Evolutionary conservation across 2,888 invertebrate genomes (phyloP).

Genomic region (Petrolisthes cinctipes): DNA sequence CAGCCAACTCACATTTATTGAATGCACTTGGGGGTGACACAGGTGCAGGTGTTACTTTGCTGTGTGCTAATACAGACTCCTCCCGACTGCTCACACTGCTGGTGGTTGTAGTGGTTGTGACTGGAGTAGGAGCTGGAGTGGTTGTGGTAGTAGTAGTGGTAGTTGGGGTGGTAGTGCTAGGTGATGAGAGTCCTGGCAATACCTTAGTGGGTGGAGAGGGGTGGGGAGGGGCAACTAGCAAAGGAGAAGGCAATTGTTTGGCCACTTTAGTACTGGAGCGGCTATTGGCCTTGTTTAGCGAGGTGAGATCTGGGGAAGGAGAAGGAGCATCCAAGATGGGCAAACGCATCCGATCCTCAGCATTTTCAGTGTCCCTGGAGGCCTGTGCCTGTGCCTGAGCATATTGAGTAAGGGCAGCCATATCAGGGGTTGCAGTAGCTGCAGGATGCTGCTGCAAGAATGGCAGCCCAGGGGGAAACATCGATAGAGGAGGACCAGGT

Average conservation of each 20-base stretch:
- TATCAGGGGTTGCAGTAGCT: constrained; percentile 4
- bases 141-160: neutral
- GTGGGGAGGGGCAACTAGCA: constrained; percentile 24
- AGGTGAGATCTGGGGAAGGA: constrained; percentile 37
- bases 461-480: constrained; percentile 17
- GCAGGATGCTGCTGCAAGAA: constrained; percentile 40
- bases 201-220: constrained; percentile 37
- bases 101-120: neutral
- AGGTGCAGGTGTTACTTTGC: constrained; percentile 34
- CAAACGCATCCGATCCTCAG: constrained; percentile 38
- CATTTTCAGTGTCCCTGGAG: constrained; percentile 30
- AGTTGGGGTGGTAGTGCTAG: constrained; percentile 22
- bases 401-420: constrained; percentile 30
- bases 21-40: constrained; percentile 35
- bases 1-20: constrained; percentile 20
- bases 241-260: constrained; percentile 42
- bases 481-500: constrained; percentile 1
- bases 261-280: constrained; percentile 25
- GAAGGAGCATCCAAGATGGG: constrained; percentile 31
- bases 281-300: constrained; percentile 26
- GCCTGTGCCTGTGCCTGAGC: neutral
- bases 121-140: neutral
- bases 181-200: constrained; percentile 30
- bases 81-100: neutral
- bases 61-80: constrained; percentile 43